Percentiles rank a stretch among this genome's conserved stretches.
Conservation (phyloP, 2,113 vertebrate genomes). For the Cyphomyrus discorhynchus region DNA sequence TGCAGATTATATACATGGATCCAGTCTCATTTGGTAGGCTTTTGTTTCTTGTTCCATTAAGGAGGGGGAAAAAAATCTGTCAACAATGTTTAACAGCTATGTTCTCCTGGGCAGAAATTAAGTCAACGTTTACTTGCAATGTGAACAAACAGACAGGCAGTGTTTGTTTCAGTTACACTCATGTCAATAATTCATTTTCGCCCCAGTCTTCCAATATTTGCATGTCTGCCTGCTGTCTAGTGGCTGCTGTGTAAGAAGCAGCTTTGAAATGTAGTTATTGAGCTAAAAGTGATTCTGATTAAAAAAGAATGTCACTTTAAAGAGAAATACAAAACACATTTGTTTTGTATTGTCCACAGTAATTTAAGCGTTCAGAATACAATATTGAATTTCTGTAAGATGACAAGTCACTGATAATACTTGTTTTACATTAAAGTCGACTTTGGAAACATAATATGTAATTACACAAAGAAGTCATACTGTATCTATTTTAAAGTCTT, state of each 20-base stretch:
- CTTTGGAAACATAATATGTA: not conserved
- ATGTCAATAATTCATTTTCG: not conserved
- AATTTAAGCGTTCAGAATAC: not conserved
- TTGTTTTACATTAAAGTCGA: not conserved
- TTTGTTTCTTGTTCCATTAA: not conserved
- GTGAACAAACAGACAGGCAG: not conserved
- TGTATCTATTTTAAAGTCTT: not conserved
- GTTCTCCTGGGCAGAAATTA: not conserved
- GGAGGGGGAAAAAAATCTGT: not conserved
- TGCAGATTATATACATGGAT: not conserved
- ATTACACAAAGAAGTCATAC: not conserved
- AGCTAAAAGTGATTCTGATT: not conserved
- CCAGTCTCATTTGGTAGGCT: not conserved
- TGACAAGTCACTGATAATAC: not conserved
- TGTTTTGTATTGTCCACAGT: not conserved
- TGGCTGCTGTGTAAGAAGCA: not conserved
- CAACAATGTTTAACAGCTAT: not conserved
- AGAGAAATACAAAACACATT: not conserved
- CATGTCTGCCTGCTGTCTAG: not conserved
- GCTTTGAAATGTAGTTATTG: not conserved
- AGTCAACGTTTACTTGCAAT: not conserved
- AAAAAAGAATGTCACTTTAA: not conserved
- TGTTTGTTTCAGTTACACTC: conserved; percentile 2
- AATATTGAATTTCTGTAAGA: not conserved
- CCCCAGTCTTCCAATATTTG: not conserved